These are phyloP conservation scores for Lithophane ornitopus DNA, from an alignment of 2,888 invertebrate species.

Conservation along the genomic window DNA sequence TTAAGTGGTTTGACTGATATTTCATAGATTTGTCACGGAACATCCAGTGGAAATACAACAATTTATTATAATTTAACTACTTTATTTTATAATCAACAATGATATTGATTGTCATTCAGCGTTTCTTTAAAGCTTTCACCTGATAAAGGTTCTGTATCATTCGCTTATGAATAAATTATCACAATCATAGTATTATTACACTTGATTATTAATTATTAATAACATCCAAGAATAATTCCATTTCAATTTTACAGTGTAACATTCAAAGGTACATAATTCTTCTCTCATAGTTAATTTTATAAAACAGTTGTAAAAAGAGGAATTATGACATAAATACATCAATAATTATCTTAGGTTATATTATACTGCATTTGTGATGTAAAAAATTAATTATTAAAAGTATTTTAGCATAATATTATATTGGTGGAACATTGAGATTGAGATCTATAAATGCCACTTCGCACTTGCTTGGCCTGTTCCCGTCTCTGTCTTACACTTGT, in stretches of 20 bases:
- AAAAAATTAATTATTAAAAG: no score
- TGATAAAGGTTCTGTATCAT: neutral
- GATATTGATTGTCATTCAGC: neutral
- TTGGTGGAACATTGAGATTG: neutral
- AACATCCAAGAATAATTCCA: neutral
- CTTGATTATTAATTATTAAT: neutral
- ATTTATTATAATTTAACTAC: neutral
- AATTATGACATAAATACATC: slow-evolving; percentile 15
- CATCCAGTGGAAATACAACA: slow-evolving; percentile 25
- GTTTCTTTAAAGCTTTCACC: slow-evolving; percentile 12
- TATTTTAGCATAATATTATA: neutral
- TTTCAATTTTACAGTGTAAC: neutral
- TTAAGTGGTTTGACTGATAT: neutral
- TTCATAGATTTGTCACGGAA: neutral
- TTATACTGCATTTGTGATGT: neutral
- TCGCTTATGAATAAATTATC: slow-evolving; percentile 21
- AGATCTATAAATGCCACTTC: neutral
- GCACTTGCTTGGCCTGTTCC: no score
- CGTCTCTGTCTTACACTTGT: no score
- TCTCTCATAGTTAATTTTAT: neutral
- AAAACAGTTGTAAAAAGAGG: neutral
- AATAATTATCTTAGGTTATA: neutral
- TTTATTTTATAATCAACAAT: slow-evolving; percentile 19
- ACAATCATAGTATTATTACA: slow-evolving; percentile 13
- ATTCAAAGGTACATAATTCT: neutral